A percentile compares a stretch with the other conserved stretches of the same genome.
Evolutionary conservation across 2,888 invertebrate genomes (phyloP).

Genomic region (Psylliodes chrysocephalus): DNA sequence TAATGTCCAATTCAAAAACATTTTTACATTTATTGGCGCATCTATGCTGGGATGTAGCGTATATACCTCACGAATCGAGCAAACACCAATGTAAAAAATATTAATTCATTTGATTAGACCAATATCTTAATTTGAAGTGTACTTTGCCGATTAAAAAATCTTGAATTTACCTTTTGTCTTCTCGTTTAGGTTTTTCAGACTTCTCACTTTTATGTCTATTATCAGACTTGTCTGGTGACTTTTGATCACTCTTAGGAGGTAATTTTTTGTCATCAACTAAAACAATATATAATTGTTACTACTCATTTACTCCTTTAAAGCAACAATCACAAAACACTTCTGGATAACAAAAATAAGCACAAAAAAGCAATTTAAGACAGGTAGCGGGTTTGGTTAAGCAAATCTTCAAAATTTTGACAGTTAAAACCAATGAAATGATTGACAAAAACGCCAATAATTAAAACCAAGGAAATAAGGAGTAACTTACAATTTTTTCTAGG

Average conservation of each 20-base stretch:
- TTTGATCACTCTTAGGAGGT: conserved; percentile 41
- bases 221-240: conserved; percentile 42
- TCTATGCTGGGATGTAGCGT: too few species aligned
- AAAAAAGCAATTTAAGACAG: neutral
- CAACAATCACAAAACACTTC: conserved; percentile 2
- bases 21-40: too few species aligned
- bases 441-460: neutral
- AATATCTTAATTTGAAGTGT: too few species aligned
- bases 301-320: neutral
- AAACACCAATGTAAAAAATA: too few species aligned
- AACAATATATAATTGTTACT: conserved; percentile 19
- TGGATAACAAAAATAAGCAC: conserved; percentile 7
- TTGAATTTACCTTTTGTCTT: conserved; percentile 49
- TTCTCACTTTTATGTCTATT: conserved; percentile 47
- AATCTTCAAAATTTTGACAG: neutral
- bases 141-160: too few species aligned
- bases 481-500: conserved; percentile 44
- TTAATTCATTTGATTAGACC: too few species aligned
- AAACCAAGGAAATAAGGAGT: neutral
- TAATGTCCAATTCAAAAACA: too few species aligned
- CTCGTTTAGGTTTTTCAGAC: conserved; percentile 47
- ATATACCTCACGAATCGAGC: too few species aligned
- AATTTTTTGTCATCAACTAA: conserved; percentile 48
- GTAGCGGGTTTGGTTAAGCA: neutral
- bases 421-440: neutral